These are phyloP conservation scores for Phymorhynchus buccinoides DNA, from an alignment of 1,140 invertebrate species.

Conservation along the genomic window DNA sequence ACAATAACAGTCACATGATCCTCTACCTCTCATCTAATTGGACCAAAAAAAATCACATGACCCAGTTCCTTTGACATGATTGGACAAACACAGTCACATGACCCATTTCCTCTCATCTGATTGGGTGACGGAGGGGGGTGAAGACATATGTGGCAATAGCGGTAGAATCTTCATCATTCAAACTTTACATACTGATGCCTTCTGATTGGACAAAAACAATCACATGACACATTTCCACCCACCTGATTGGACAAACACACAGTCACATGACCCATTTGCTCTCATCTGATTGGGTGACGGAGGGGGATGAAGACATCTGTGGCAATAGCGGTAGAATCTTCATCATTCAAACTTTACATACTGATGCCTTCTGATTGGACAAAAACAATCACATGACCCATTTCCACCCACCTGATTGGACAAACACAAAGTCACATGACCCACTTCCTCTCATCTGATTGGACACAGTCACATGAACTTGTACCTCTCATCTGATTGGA, in stretches of 20 bases:
- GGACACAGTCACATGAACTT: background rate
- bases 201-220: background rate
- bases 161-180: too few species aligned
- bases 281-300: background rate
- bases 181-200: background rate
- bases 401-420: background rate
- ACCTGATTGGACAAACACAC: background rate
- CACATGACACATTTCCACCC: background rate
- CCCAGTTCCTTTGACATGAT: background rate
- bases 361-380: background rate
- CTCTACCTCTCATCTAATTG: too few species aligned
- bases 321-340: too few species aligned
- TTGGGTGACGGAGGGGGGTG: background rate
- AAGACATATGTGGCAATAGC: too few species aligned
- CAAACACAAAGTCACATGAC: background rate
- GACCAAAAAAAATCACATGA: too few species aligned
- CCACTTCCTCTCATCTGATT: too few species aligned
- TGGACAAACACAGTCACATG: background rate
- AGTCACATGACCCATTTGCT: too few species aligned
- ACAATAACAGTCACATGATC: too few species aligned
- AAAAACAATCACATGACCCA: background rate
- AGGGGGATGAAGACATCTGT: too few species aligned
- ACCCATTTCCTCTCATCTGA: background rate
- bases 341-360: background rate
- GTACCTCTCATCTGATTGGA: background rate